These are phyloP conservation scores for Harpagoxenus sublaevis DNA, from an alignment of 2,888 invertebrate species.

Conservation along the genomic window DNA sequence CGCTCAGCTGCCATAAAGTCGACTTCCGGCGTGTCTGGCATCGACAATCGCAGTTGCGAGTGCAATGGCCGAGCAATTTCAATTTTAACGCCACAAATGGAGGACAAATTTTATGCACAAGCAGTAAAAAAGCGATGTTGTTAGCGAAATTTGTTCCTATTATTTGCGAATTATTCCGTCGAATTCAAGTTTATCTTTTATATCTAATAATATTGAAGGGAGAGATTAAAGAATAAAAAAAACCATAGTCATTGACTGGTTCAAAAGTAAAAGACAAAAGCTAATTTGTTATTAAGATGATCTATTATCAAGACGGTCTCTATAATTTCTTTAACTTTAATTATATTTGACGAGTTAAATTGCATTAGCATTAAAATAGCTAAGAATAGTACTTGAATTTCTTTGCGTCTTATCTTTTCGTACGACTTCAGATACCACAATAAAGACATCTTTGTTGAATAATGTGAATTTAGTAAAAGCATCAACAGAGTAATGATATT, in stretches of 20 bases:
- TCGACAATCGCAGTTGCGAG: slow-evolving; percentile 55
- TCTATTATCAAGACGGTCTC: background rate
- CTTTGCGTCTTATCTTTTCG: background rate
- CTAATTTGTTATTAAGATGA: background rate
- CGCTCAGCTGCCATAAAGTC: slow-evolving; percentile 53
- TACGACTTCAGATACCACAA: background rate
- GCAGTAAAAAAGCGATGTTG: slow-evolving; percentile 12
- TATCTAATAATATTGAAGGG: no score
- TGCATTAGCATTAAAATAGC: background rate
- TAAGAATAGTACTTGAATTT: background rate
- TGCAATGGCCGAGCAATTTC: slow-evolving; percentile 51
- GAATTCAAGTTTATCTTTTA: background rate
- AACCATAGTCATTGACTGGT: background rate
- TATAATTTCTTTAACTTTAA: background rate
- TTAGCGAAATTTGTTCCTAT: slow-evolving; percentile 29
- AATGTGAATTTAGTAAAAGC: slow-evolving; percentile 8
- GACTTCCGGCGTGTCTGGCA: slow-evolving; percentile 60
- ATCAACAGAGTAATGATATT: background rate
- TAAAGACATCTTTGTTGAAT: background rate
- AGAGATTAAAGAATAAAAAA: background rate
- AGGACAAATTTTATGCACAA: slow-evolving; percentile 26
- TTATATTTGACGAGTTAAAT: background rate
- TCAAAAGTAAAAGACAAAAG: background rate
- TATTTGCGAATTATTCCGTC: slow-evolving; percentile 19
- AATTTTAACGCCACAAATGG: slow-evolving; percentile 50